phyloP scores from a whole-genome alignment of 2,888 invertebrate genomes.

The Athalia cordata region DNA sequence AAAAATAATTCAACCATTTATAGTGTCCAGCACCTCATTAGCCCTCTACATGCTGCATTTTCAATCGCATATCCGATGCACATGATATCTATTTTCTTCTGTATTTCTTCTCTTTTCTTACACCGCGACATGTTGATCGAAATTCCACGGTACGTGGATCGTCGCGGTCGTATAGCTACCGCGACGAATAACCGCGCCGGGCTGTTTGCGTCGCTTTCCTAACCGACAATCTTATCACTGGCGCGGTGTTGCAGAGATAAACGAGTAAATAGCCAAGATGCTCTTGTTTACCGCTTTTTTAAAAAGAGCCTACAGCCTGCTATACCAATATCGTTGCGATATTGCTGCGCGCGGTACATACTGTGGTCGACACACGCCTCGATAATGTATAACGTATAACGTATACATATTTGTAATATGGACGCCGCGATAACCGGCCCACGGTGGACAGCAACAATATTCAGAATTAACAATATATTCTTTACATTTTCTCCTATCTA shows the following conservation, averaged over 20 bases:
- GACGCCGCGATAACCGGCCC: too few relatives aligned
- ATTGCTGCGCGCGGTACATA: not conserved
- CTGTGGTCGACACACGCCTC: not conserved
- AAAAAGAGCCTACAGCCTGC: not conserved
- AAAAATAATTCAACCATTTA: too few relatives aligned
- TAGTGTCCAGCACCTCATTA: too few relatives aligned
- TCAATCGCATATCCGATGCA: too few relatives aligned
- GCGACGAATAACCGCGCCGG: not conserved
- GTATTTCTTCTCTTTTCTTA: too few relatives aligned
- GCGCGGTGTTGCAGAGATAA: conserved; percentile 47
- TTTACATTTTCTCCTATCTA: not conserved
- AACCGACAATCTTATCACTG: conserved; percentile 52
- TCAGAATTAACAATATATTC: not conserved
- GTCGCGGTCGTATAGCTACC: not conserved
- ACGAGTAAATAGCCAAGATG: conserved; percentile 40
- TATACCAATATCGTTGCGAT: not conserved
- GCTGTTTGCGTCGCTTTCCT: conserved; percentile 53
- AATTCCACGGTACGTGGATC: too few relatives aligned
- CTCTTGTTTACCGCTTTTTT: conserved; percentile 52
- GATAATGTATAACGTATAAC: too few relatives aligned
- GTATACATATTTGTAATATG: too few relatives aligned
- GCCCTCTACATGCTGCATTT: too few relatives aligned
- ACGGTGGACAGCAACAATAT: too few relatives aligned
- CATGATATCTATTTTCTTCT: too few relatives aligned
- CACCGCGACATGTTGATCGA: too few relatives aligned